phyloP scores from a whole-genome alignment of 1,140 invertebrate species.

The Akabosia matsudoensis region DNA sequence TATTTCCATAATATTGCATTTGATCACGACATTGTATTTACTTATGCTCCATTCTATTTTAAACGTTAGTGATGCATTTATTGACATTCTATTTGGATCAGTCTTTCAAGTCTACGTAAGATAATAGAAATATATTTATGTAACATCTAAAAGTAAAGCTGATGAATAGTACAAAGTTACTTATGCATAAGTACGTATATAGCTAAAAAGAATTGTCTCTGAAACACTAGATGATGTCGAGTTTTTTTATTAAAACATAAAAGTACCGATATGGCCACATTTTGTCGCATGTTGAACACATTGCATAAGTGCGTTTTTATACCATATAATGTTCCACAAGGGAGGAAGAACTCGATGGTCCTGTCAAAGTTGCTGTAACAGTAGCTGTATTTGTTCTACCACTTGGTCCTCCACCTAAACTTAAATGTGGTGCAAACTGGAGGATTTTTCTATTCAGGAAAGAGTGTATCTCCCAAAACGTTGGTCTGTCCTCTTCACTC shows the following conservation, averaged over 20 bases:
- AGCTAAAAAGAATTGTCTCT: too few species aligned
- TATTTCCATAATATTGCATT: background rate
- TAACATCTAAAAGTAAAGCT: background rate
- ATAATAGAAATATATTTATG: too few species aligned
- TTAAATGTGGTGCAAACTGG: slow-evolving; percentile 53
- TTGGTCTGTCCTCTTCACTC: slow-evolving; percentile 70
- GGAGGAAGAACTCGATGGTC: slow-evolving; percentile 5
- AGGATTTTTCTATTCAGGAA: slow-evolving; percentile 80
- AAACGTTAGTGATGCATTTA: background rate
- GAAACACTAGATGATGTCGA: background rate
- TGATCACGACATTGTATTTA: background rate
- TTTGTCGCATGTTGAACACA: background rate
- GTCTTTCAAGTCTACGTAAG: slow-evolving; percentile 6
- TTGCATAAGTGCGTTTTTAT: too few species aligned
- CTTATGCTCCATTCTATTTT: background rate
- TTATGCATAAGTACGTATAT: background rate
- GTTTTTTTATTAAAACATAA: background rate
- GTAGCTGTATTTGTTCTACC: background rate
- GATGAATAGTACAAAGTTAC: background rate
- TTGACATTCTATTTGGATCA: background rate
- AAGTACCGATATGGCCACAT: background rate
- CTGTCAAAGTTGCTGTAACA: background rate
- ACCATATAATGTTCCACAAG: slow-evolving; percentile 21
- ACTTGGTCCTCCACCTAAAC: background rate
- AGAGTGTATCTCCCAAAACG: slow-evolving; percentile 78